Evolutionary conservation across 2,888 invertebrate species (phyloP), one percentile per base, ranked within the genome.

Genomic region (Panzeria rudis): DNA sequence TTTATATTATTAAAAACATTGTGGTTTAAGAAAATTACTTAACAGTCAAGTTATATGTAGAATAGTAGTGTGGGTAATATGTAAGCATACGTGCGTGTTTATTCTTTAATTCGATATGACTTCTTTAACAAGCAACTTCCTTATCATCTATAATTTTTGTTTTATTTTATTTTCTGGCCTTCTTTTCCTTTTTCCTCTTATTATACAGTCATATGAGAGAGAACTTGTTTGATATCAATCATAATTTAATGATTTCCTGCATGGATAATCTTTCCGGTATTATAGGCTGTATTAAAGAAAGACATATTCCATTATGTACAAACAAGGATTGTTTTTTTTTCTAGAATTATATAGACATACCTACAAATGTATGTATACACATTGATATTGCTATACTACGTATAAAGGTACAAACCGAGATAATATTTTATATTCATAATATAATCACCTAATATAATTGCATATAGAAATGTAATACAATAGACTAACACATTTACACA

Each of bases 241-340:
- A 88, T 88, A 87, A 87, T 88, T 88, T 88, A 88, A 88, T 88
- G 87, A 88, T 86, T 86, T 88, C 88, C 88, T 88, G 86, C 87
- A 85, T 86, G 86, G 86, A 87, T 86, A 87, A 88, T 87, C 85
- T 85, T 84, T 86, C 86, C 85, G 85, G 85, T 75, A 75, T 84
- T 82, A 71, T 73, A 77, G 80, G 81, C 72, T 69, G 20, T 29
- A 62, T 38, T 75, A 25, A 52, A 62, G 15, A 25, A 54, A 54
- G 8, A 59, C 35, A 56, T n/a, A 0, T 13, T 25, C 35, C 20
- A 25, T n/a, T 4, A 47, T 17, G 3, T 38, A 62, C n/a, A 75
- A 5, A 41, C 41, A 54, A n/a, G 0, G 15, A 38, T 29, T 29
- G 29, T 29, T 29, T 2, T 29, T 29, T 13, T 29, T 20, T 2